A percentile compares a stretch with the other conserved stretches of the same genome.
These are phyloP conservation scores for Drosophila serrata DNA, from an alignment of 1,140 invertebrate genomes.

Conservation along the genomic window DNA sequence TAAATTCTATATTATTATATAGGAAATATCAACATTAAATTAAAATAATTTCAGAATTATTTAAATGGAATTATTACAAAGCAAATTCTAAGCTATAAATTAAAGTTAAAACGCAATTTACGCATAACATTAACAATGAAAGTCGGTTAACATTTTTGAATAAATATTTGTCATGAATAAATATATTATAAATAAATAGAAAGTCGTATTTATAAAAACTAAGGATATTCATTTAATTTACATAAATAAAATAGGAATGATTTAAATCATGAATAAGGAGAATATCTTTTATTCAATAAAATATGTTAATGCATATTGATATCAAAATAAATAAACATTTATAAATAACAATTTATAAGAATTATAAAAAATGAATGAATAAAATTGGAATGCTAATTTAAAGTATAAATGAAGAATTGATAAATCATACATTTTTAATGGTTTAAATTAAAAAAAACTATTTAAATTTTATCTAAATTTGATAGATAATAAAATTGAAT, in stretches of 20 bases:
- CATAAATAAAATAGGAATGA: not conserved
- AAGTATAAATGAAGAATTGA: not conserved
- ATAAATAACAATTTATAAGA: not conserved
- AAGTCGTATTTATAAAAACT: not conserved
- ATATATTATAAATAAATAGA: not conserved
- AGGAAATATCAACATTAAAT: not conserved
- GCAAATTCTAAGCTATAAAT: not conserved
- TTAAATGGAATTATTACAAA: not conserved
- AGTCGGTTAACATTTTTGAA: not conserved
- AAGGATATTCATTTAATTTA: not conserved
- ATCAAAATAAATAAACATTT: not conserved
- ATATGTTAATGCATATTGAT: not conserved
- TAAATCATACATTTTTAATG: not conserved
- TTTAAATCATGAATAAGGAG: not conserved
- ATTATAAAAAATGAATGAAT: not conserved
- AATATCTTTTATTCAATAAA: not conserved
- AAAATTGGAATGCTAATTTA: not conserved
- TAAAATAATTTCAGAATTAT: not conserved
- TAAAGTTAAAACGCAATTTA: not conserved
- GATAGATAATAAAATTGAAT: no score
- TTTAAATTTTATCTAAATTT: not conserved
- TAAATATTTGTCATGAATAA: not conserved
- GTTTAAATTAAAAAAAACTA: not conserved
- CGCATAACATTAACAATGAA: not conserved
- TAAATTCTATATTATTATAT: not conserved